Base-by-base conservation (phyloP, 2,888 invertebrate genomes). In the Nomada lathburiana region DNA sequence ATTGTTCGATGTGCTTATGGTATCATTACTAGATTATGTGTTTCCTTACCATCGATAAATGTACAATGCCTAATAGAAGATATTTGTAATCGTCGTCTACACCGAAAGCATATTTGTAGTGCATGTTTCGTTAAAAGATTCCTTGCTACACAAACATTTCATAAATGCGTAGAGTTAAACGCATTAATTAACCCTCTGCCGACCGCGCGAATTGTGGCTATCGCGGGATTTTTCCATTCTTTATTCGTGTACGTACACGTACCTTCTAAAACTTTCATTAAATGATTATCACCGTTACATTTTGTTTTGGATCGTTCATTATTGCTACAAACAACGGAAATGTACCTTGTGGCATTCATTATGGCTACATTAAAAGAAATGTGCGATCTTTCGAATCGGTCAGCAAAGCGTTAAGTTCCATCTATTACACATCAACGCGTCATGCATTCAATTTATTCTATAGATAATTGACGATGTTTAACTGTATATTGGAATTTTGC, bases 1-100 rank as follows among this genome's bases (percentile, higher is more conserved):
- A 52, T 86, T 85, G 90, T 87, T 90, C 87, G 86, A 85, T 89
- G 90, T 87, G 87, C 84, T 91, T 86, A 88, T 84, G 82, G 87
- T 77, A 76, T 86, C 67, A 62, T 87, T 80, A 82, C 73, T 75
- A 36, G 53, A 78, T 64, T 80, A 77, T 62, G 55, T 78, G 75
- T 83, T 81, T 60, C 36, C n/a, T 71, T 75, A 80, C 69, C 63
- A 26, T 44, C 53, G 47, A 62, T 29, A 16, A 74, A 59, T 73
- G 57, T 42, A 60, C 50, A 70, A 47, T 62, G 36, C 63, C 52
- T n/a, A 10, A n/a, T 29, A 55, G 29, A 52, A 36, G 36, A 36
- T 36, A 72, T 29, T 20, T 4, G 26, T 69, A 52, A 73, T 50
- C 29, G 4, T 76, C 23, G 26, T 16, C 18, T 60, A 55, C 20